Conservation (phyloP, 2,113 vertebrate genomes). For the Rafetus swinhoei region DNA sequence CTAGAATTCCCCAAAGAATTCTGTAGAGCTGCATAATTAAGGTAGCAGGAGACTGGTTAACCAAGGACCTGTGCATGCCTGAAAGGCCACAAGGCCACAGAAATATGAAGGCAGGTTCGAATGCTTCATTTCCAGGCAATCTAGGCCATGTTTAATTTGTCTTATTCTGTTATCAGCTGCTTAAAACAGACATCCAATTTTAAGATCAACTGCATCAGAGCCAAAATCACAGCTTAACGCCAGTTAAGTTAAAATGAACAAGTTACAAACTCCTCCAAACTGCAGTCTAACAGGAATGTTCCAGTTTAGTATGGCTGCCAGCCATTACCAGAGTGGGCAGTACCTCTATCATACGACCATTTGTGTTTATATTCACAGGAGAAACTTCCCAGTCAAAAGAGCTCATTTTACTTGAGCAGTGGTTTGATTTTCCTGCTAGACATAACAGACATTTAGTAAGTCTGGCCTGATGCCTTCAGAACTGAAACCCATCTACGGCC, state of each 20-base stretch:
- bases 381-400: neutral
- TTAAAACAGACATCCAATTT: neutral
- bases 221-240: neutral
- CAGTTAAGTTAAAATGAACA: neutral
- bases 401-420: neutral
- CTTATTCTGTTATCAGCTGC: neutral
- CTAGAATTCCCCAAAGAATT: neutral
- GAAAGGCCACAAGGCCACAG: constrained; percentile 18
- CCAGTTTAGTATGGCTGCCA: neutral
- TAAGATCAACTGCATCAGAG: constrained; percentile 2
- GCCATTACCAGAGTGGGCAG: accelerated
- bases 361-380: neutral
- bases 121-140: neutral
- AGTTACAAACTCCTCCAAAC: neutral
- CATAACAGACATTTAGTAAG: neutral
- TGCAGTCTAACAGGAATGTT: neutral
- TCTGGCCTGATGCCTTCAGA: constrained; percentile 53
- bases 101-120: neutral
- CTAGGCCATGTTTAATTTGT: neutral
- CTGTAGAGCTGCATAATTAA: neutral
- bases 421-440: neutral
- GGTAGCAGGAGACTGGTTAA: constrained; percentile 31
- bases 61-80: neutral
- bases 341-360: neutral
- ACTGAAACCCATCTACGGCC: neutral